These are phyloP conservation scores for Gadus macrocephalus DNA, from an alignment of 2,113 vertebrate genomes.

Conservation along the genomic window DNA sequence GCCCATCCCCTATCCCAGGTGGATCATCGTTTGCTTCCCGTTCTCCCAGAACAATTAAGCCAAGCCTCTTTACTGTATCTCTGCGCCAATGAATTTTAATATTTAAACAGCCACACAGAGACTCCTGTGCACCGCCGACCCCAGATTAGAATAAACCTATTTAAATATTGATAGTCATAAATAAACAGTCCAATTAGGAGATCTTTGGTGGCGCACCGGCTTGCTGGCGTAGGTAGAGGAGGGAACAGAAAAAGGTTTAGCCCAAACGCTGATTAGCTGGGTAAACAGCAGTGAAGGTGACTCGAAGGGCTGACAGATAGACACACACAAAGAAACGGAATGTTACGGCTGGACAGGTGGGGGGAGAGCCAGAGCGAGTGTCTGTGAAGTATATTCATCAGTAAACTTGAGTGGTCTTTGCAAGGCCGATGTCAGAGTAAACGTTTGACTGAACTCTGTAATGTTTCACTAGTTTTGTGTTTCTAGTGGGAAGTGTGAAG, in stretches of 20 bases:
- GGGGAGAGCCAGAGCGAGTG: not conserved
- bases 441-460: too few relatives aligned
- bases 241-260: constrained; percentile 31
- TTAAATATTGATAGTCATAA: constrained; percentile 79
- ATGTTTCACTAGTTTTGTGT: too few relatives aligned
- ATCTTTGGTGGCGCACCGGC: constrained; percentile 32
- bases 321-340: constrained; percentile 7
- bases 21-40: constrained; percentile 40
- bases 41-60: constrained; percentile 66
- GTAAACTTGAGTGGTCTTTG: too few relatives aligned
- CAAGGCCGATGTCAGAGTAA: too few relatives aligned
- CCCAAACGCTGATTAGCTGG: constrained; percentile 55
- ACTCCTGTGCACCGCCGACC: constrained; percentile 64
- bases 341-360: not conserved
- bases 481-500: too few relatives aligned
- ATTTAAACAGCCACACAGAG: constrained; percentile 72
- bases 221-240: constrained; percentile 25
- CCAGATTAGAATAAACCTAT: constrained; percentile 73
- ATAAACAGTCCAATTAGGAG: constrained; percentile 73
- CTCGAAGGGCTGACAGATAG: constrained; percentile 37
- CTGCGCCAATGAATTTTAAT: constrained; percentile 74
- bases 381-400: too few relatives aligned
- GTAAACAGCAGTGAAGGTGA: constrained; percentile 50
- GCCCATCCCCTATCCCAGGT: constrained; percentile 16
- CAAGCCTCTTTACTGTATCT: constrained; percentile 71